Base-by-base conservation (phyloP, 2,113 vertebrate species). In the Elanus axillaris region DNA sequence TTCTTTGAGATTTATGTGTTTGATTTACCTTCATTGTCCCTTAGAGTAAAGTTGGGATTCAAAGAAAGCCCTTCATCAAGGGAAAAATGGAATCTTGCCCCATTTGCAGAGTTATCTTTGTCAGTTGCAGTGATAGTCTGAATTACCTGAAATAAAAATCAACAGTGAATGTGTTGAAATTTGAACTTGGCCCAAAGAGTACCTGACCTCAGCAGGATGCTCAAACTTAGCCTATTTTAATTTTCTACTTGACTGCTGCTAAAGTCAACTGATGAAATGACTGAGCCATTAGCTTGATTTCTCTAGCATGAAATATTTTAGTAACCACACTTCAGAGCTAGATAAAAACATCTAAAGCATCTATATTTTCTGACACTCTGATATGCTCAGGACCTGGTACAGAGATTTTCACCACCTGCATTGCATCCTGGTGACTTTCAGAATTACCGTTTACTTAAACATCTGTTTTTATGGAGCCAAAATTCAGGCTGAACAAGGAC, bases 11-110 rank as follows among this genome's bases (percentile, higher is more conserved):
- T 63, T 31, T 77, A 45, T 53, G 7, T 48, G 12, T 90, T 91
- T 87, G 40, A 83, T 94, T 98, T 97, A 99, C 99, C 99, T 99
- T 99, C 99, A 92, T 99, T 99, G 97, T 99, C 99, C 98, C 98
- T 99, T 83, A 99, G 96, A 76, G 99, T 99, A 98, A 99, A 99
- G 98, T 99, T 99, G 94, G 99, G 99, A 96, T 99, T 99, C 94
- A 98, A 91, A n/a, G 99, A 97, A 63, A 98, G 97, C 31, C 95
- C 98, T 88, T 98, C 98, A 26, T 99, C 98, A 77, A 99, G 95
- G 73, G 99, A 99, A 92, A 99, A 99, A 90, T 98, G 98, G 95
- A 99, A 99, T 75, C 98, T 97, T 91, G 98, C 99, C 59, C 99
- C 99, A 76, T 99, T 99, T 98, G 99, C 99, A 96, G 99, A 98